Evolutionary conservation across 2,113 vertebrate genomes (phyloP), one percentile per base, ranked within the genome.

Genomic region (Phylloscopus whistleri): DNA sequence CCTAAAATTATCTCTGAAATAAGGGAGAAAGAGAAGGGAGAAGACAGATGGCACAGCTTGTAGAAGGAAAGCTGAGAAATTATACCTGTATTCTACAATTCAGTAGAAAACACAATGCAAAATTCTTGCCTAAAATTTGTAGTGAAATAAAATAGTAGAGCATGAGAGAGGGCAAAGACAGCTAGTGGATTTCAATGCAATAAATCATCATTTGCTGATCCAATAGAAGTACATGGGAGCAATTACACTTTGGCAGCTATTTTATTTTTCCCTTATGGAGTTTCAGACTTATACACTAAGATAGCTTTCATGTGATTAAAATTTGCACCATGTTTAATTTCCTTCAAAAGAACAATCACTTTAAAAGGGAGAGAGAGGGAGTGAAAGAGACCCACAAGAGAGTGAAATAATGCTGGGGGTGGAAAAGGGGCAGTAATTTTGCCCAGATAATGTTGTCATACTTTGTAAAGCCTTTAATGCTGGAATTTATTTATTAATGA

Each of bases 401-500:
- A 97, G 90, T 93, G 93, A 96, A 98, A 95, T 98, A 96, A 97
- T 97, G 93, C 95, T 79, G 88, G 75, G 67, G 83, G 82, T 96
- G 93, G 95, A 96, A 98, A 95, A 96, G 63, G 95, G 95, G 94
- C 94, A 96, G 94, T 97, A 97, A 98, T 98, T 98, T 96, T 97
- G 86, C 94, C 97, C 72, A 53, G 97, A 98, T 98, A 98, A 97
- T 98, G 97, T 98, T 98, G 98, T 98, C 98, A 98, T 98, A 98
- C 97, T 98, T 98, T 98, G 97, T 98, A 98, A 98, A 98, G 97
- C 97, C 97, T 98, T 98, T 98, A 98, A 98, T 98, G 97, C 97
- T 98, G 97, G 97, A 98, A 98, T 98, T 98, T 98, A 98, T 98
- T 98, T 98, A 98, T 98, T 98, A 98, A 98, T 98, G 98, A 98